Conservation (phyloP, 2,797 vertebrate species). For the Graptemys geographica region DNA sequence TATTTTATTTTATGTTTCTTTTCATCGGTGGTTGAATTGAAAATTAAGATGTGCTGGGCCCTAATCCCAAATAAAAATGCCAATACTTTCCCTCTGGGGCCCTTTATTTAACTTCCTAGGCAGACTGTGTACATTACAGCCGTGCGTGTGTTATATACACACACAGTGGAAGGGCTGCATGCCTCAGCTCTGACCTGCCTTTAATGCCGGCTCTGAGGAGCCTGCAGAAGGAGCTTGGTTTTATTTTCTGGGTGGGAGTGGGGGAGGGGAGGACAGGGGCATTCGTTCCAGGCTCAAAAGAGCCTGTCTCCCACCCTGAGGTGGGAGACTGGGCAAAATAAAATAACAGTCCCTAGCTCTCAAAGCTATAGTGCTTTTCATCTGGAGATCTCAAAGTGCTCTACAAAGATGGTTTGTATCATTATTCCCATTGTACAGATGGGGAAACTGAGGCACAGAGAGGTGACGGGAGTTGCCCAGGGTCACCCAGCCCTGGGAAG, state of each 20-base stretch:
- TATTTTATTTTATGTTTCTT: slow-evolving; percentile 24
- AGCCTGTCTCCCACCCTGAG: not conserved
- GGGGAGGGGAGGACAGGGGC: not conserved
- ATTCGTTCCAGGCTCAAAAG: rapidly evolving
- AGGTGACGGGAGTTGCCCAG: not conserved
- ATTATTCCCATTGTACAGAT: not conserved
- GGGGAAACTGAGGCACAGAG: not conserved
- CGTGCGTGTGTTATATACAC: not conserved
- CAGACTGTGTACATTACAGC: not conserved
- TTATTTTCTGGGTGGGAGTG: rapidly evolving
- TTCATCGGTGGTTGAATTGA: not conserved
- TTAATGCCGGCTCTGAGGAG: not conserved
- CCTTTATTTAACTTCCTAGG: not conserved
- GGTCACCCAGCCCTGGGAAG: not conserved
- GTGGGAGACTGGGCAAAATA: not conserved
- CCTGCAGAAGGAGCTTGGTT: not conserved
- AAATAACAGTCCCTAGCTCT: not conserved
- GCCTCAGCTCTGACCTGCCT: not conserved
- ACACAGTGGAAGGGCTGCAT: not conserved
- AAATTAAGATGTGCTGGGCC: slow-evolving; percentile 19
- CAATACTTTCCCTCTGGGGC: rapidly evolving
- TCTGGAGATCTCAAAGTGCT: not conserved
- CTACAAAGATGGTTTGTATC: not conserved
- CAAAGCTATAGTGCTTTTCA: not conserved
- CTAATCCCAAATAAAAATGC: slow-evolving; percentile 24